Base-by-base conservation (phyloP, 2,113 vertebrate genomes). In the Phalacrocorax pelagicus region DNA sequence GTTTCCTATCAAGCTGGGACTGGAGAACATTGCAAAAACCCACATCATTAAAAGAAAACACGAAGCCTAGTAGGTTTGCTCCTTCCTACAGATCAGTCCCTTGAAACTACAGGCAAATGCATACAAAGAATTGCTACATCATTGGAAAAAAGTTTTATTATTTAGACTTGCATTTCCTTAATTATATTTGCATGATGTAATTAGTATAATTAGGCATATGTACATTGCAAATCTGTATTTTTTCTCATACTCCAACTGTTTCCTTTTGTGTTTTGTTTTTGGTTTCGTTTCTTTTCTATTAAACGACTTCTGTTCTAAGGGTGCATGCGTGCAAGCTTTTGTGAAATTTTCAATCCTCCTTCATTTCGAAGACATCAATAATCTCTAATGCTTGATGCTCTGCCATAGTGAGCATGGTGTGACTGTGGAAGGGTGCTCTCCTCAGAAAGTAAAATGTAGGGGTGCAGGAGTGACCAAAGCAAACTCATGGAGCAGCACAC, bases 341-440 rank as follows among this genome's bases (percentile, higher is more conserved):
- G 12, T 61, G 44, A 65, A 61, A 26, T 70, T 61, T 73, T 62
- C 30, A 47, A 7, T 81, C 49, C 10, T n/a, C 2, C 6, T 42
- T 63, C 5, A 0, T 38, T 61, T 44, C 79, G 15, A 70, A 70
- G 22, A 9, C 4, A 44, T 6, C 15, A 65, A 51, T 49, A 0
- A 5, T 44, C 26, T 86, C 10, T 74, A 23, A 11, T 4, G 10
- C 38, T 65, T 40, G 27, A 40, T 63, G 8, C 5, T 29, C 15
- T 66, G 16, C 34, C 3, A 0, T 1, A 18, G 13, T 17, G 38
- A 26, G 7, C 2, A 6, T 3, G 2, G 4, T 44, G 26, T 27
- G 32, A 42, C 34, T 29, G 30, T 40, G 38, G 40, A 36, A 36
- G 34, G 18, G 1, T 19, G 21, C 4, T 23, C 18, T 40, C 57